Base-by-base conservation (phyloP, 2,888 invertebrate species). In the Tolmerus cingulatus region DNA sequence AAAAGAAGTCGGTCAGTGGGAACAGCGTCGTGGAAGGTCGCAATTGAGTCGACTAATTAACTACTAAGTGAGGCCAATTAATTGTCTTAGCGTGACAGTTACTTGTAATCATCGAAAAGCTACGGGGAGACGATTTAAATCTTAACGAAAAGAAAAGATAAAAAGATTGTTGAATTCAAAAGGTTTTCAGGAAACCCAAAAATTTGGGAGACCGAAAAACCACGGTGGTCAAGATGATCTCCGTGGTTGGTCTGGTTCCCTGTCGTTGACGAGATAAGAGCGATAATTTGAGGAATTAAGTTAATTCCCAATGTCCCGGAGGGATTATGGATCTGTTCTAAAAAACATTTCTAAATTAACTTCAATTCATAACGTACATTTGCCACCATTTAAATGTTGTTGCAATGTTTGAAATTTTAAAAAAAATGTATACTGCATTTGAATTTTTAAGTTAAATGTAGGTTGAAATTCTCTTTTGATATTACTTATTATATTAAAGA, bases 1-100 rank as follows among this genome's bases (percentile, higher is more conserved):
- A 78, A 78, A 78, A 78, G 78, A 78, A 78, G 43, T 78, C 37
- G 78, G 78, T 78, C 78, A 78, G 46, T 78, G 43, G 40, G 78
- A 78, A 78, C 43, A 7, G 9, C 14, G 9, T 9, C 23, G 14
- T 23, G 27, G 66, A 66, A 66, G 66, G 66, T 66, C 66, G 27
- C 66, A 66, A 66, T 66, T 27, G 27, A 66, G 66, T 23, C 27
- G 66, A 66, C 66, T 66, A 66, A 66, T 66, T 66, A 66, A 66
- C 66, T 66, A 66, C 66, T 66, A 66, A 66, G 66, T 66, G 66
- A 66, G 66, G 66, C 66, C 19, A 66, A 66, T 66, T 66, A 66
- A 66, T 66, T 19, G 23, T 66, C 27, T 12, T 66, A 66, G 66
- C 66, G 66, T 66, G 66, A 66, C 66, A 66, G 66, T 19, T 5